phyloP scores from a whole-genome alignment of 2,797 vertebrate species.

The Steatocranus sp. region DNA sequence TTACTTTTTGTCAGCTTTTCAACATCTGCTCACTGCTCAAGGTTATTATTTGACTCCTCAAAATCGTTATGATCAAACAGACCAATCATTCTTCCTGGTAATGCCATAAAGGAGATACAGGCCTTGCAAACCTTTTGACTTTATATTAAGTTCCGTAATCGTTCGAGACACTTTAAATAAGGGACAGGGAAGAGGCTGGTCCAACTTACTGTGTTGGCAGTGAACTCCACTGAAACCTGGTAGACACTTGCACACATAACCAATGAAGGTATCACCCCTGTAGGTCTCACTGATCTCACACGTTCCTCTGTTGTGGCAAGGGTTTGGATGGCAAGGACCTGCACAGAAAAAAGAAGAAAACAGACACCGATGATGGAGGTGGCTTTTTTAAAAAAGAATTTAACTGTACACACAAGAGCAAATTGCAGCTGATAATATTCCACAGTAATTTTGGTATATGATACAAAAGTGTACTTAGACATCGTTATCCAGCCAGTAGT shows the following conservation, averaged over 20 bases:
- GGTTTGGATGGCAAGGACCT: slow-evolving; percentile 95
- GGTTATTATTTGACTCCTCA: slow-evolving; percentile 25
- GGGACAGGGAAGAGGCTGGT: background rate
- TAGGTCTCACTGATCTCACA: slow-evolving; percentile 96
- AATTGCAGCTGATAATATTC: background rate
- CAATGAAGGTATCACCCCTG: slow-evolving; percentile 95
- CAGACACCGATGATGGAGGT: background rate
- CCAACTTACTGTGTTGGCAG: slow-evolving; percentile 96
- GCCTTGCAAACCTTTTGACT: background rate
- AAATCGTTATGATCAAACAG: background rate
- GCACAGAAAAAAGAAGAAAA: slow-evolving; percentile 2
- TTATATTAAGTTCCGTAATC: background rate
- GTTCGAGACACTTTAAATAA: background rate
- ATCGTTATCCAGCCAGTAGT: background rate
- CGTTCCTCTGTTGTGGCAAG: slow-evolving; percentile 93
- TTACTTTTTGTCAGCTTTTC: slow-evolving; percentile 34
- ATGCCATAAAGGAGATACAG: background rate
- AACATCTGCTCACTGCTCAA: slow-evolving; percentile 27
- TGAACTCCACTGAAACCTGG: slow-evolving; percentile 92
- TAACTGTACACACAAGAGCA: background rate
- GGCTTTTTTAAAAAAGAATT: background rate
- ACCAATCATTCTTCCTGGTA: background rate
- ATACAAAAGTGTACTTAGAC: background rate
- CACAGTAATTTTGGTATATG: background rate
- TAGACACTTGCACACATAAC: slow-evolving; percentile 93